Conservation (phyloP, 2,888 invertebrate genomes). For the Diaperis boleti region DNA sequence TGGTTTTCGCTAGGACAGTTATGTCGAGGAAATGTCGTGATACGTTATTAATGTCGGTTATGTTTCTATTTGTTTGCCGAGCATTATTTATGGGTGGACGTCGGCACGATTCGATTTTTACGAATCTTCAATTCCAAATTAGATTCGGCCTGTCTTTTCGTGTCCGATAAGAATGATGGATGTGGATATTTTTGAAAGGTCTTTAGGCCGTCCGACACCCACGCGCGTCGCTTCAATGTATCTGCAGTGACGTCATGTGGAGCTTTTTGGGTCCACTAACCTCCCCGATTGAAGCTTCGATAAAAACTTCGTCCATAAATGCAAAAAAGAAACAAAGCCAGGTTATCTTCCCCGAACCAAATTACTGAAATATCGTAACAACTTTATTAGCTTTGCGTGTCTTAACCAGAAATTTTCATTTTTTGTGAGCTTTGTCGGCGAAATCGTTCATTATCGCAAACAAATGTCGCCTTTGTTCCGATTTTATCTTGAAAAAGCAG, state of each 20-base stretch:
- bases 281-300: too few relatives aligned
- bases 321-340: constrained; percentile 6
- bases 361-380: constrained; percentile 1
- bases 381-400: constrained; percentile 15
- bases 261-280: too few relatives aligned
- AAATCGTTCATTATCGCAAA: constrained; percentile 9
- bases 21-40: constrained; percentile 41
- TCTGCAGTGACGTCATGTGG: too few relatives aligned
- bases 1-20: constrained; percentile 40
- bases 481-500: constrained; percentile 22
- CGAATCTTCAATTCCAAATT: background rate
- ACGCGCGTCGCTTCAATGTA: too few relatives aligned
- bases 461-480: constrained; percentile 1
- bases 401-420: background rate
- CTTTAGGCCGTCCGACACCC: too few relatives aligned
- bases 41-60: constrained; percentile 39
- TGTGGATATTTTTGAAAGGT: background rate
- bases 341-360: background rate
- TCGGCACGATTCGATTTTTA: constrained; percentile 1
- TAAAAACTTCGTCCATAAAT: too few relatives aligned
- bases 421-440: constrained; percentile 6
- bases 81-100: constrained; percentile 23
- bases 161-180: background rate
- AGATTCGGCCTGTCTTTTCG: background rate
- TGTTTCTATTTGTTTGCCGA: constrained; percentile 35